Base-by-base conservation (phyloP, 2,113 vertebrate genomes). In the Lutjanus erythropterus region DNA sequence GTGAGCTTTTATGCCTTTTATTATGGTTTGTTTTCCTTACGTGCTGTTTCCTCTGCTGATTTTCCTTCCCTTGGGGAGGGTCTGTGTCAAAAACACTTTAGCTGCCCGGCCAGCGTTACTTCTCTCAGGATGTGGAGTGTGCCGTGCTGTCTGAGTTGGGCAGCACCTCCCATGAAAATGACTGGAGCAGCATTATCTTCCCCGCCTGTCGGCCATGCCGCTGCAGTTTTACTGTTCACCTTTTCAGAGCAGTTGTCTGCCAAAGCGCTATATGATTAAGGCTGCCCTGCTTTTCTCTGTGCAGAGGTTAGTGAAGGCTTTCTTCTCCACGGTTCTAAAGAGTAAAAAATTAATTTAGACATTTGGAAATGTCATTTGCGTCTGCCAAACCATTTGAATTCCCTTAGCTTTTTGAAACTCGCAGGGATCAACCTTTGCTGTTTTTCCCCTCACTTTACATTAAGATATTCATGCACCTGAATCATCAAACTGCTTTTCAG, bases 11-110 rank as follows among this genome's bases (percentile, higher is more conserved):
- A 97, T 97, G 96, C 93, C 93, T 96, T 97, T 95, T 94, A 93
- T 97, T 97, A 98, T 93, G 96, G 95, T 95, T 96, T 98, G 96
- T 97, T 98, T 97, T 96, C 91, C 94, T 95, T 96, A 92, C 93
- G 82, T 94, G 89, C 92, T 95, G 93, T 96, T 95, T 96, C 95
- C 88, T 93, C 93, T 84, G 79, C 89, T 93, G 92, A 92, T 94
- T 94, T 78, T 78, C 77, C 80, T 89, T 86, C 88, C 94, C 94
- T 90, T 78, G 89, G 89, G 92, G 90, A 89, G 90, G 88, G 89
- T 84, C 93, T 92, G 90, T 91, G 84, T 86, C 88, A 71, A 69
- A 91, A 84, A 79, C 72, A 65, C 77, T 88, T 49, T 74, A 65
- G 85, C 76, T 89, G 89, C 86, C 72, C 78, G 81, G 71, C 87